These are phyloP conservation scores for Lepidocolaptes lacrymiger DNA, from an alignment of 2,797 vertebrate species.

Conservation along the genomic window DNA sequence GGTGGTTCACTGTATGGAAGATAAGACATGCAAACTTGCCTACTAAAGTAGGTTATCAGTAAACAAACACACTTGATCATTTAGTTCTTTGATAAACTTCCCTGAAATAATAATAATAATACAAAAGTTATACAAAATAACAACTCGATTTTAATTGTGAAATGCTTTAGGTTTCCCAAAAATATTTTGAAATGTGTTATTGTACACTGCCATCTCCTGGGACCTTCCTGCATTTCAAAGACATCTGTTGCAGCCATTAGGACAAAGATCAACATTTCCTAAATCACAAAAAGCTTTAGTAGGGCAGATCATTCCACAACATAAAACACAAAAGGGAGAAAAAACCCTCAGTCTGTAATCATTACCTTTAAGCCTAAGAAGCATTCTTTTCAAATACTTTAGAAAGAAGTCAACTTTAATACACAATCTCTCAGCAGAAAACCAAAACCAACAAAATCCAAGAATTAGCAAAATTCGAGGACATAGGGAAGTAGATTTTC, in stretches of 20 bases:
- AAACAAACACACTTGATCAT: background rate
- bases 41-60: background rate
- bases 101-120: background rate
- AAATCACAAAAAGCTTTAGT: background rate
- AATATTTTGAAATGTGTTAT: conserved; percentile 29
- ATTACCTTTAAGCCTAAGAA: background rate
- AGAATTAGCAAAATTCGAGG: background rate
- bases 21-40: background rate
- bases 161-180: background rate
- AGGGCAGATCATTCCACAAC: background rate
- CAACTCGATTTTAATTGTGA: conserved; percentile 9
- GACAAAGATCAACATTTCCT: background rate
- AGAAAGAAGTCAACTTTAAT: background rate
- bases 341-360: background rate
- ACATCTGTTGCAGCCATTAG: background rate
- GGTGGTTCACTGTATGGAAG: background rate
- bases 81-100: conserved; percentile 9
- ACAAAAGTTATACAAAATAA: background rate
- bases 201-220: conserved; percentile 66
- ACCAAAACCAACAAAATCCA: background rate
- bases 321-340: background rate
- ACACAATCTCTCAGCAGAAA: background rate
- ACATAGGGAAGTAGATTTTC: background rate
- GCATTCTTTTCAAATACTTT: background rate
- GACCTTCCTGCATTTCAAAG: conserved; percentile 45